A percentile compares a stretch with the other conserved stretches of the same genome.
These are phyloP conservation scores for Cygnus atratus DNA, from an alignment of 2,113 vertebrate species.

Conservation along the genomic window DNA sequence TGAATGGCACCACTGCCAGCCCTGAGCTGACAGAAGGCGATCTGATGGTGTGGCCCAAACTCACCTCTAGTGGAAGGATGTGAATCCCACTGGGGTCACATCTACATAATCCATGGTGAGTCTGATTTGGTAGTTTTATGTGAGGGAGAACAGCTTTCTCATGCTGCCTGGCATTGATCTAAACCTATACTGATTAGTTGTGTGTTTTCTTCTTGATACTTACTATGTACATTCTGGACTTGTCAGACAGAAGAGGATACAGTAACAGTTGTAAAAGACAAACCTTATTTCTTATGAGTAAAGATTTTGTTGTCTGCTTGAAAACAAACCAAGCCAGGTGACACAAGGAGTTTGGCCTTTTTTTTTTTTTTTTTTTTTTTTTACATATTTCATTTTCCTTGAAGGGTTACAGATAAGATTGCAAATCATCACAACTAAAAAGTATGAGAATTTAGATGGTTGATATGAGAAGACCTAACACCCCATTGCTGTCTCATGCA, in stretches of 20 bases:
- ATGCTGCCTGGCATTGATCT: background rate
- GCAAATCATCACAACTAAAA: background rate
- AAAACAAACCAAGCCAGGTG: background rate
- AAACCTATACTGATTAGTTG: background rate
- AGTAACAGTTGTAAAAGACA: background rate
- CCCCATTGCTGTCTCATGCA: background rate
- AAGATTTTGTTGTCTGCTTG: background rate
- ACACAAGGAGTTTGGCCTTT: background rate
- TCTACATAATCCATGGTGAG: background rate
- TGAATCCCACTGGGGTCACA: background rate
- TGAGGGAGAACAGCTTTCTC: background rate
- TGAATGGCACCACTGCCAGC: background rate
- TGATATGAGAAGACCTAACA: background rate
- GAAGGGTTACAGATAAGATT: background rate
- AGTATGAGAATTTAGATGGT: background rate
- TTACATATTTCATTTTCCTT: background rate
- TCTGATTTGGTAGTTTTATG: background rate
- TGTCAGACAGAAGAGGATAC: background rate
- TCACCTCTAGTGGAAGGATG: background rate
- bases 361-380: background rate
- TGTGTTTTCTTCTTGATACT: background rate
- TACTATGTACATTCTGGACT: background rate
- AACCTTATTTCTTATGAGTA: background rate
- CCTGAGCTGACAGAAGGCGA: background rate
- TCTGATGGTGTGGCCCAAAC: background rate